phyloP scores from a whole-genome alignment of 2,113 vertebrate genomes.

The Tetrax tetrax region DNA sequence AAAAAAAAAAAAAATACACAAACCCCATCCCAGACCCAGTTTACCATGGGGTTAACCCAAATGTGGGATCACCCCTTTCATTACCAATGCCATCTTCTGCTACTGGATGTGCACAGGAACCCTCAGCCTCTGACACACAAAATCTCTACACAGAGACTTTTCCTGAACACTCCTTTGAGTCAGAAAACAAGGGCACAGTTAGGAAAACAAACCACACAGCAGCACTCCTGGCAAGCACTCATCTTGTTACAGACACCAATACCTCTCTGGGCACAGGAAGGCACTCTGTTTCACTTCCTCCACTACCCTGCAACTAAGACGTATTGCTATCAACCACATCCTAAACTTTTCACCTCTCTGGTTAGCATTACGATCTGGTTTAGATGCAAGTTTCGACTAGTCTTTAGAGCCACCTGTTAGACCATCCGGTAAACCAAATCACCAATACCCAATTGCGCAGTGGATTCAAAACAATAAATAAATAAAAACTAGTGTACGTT shows the following conservation, averaged over 20 bases:
- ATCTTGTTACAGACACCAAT: background rate
- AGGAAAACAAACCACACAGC: background rate
- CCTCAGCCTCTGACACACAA: background rate
- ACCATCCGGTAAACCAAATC: background rate
- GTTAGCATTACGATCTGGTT: background rate
- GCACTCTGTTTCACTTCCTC: background rate
- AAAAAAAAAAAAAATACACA: too few species aligned
- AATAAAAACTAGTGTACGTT: background rate
- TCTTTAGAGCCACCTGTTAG: background rate
- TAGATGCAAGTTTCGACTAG: background rate
- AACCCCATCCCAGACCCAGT: background rate
- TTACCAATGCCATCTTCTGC: background rate
- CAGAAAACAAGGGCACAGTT: background rate
- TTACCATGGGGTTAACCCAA: background rate
- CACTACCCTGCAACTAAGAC: background rate
- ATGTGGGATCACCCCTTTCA: background rate
- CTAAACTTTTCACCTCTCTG: background rate
- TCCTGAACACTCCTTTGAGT: background rate
- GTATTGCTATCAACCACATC: background rate
- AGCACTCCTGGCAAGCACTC: background rate
- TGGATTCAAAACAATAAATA: background rate
- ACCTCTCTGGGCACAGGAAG: background rate
- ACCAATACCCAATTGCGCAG: background rate
- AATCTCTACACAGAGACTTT: background rate
- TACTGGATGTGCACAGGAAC: background rate